Percentiles rank a stretch among this genome's conserved stretches.
Evolutionary conservation across 2,113 vertebrate genomes (phyloP).

Genomic region (Chrysochloris asiatica): DNA sequence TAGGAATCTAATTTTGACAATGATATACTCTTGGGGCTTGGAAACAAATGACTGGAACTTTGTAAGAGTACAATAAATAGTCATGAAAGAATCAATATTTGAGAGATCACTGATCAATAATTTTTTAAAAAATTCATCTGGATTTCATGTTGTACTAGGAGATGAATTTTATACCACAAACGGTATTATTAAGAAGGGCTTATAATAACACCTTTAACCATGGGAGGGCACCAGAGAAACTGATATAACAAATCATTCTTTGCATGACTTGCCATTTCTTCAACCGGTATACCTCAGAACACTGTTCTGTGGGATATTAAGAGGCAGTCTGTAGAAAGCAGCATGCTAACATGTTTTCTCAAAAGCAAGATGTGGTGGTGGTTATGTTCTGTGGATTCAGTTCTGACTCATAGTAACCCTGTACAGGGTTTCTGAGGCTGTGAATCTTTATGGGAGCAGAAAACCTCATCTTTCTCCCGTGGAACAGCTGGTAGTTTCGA

Average conservation of each 20-base stretch:
- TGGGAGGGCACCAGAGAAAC: not conserved
- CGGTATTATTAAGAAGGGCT: not conserved
- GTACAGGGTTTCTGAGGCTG: too few relatives aligned
- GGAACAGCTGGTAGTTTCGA: too few relatives aligned
- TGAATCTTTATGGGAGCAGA: too few relatives aligned
- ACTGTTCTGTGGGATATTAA: not conserved
- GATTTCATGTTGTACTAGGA: conserved; percentile 23
- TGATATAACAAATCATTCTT: not conserved
- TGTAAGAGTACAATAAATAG: not conserved
- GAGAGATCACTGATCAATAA: not conserved
- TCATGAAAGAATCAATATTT: not conserved
- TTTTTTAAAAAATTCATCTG: conserved; percentile 19
- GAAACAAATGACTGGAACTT: not conserved
- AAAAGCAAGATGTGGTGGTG: too few relatives aligned
- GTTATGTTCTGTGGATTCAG: too few relatives aligned
- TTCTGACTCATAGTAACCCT: too few relatives aligned
- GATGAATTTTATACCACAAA: not conserved
- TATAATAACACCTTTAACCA: conserved; percentile 16
- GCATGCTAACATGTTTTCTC: not conserved
- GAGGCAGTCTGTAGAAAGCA: not conserved
- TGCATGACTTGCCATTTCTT: not conserved
- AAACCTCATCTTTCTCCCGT: too few relatives aligned
- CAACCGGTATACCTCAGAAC: conserved; percentile 25
- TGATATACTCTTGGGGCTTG: not conserved
- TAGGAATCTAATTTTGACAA: not conserved